A percentile compares a stretch with the other conserved stretches of the same genome.
phyloP scores from a whole-genome alignment of 2,888 invertebrate species.

The Torymus aiolomorphi region DNA sequence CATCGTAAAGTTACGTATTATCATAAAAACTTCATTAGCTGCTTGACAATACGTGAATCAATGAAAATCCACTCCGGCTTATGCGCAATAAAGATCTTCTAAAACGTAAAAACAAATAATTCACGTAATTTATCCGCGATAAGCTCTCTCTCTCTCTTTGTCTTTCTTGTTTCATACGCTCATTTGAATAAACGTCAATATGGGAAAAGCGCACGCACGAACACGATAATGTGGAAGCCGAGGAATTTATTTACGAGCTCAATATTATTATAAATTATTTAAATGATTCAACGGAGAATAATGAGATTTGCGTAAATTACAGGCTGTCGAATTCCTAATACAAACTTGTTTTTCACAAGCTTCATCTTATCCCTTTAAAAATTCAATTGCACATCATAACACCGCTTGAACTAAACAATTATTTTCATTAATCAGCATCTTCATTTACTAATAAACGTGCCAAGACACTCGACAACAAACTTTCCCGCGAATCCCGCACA shows the following conservation, averaged over 20 bases:
- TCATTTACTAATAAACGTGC: too few relatives aligned
- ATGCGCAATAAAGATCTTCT: constrained; percentile 37
- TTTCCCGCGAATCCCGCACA: too few relatives aligned
- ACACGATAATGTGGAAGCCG: neutral
- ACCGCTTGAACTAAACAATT: too few relatives aligned
- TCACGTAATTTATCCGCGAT: constrained; percentile 44
- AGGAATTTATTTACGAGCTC: constrained; percentile 11
- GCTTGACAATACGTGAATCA: constrained; percentile 12
- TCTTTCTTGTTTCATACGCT: neutral
- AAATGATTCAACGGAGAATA: neutral
- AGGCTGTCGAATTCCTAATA: too few relatives aligned
- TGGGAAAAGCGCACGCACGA: constrained; percentile 10
- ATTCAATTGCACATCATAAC: too few relatives aligned
- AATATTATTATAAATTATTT: neutral
- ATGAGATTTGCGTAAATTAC: too few relatives aligned
- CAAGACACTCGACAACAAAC: too few relatives aligned
- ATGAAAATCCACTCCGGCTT: constrained; percentile 15
- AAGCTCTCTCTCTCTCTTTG: constrained; percentile 13
- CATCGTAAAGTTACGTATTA: constrained; percentile 13
- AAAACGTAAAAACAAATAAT: constrained; percentile 49
- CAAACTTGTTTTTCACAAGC: too few relatives aligned
- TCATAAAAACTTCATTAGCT: constrained; percentile 24
- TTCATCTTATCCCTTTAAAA: too few relatives aligned
- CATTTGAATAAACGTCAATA: constrained; percentile 6
- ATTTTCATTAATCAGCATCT: too few relatives aligned